Evolutionary conservation across 2,888 invertebrate genomes (phyloP).

Genomic region (Coelinius sp.): DNA sequence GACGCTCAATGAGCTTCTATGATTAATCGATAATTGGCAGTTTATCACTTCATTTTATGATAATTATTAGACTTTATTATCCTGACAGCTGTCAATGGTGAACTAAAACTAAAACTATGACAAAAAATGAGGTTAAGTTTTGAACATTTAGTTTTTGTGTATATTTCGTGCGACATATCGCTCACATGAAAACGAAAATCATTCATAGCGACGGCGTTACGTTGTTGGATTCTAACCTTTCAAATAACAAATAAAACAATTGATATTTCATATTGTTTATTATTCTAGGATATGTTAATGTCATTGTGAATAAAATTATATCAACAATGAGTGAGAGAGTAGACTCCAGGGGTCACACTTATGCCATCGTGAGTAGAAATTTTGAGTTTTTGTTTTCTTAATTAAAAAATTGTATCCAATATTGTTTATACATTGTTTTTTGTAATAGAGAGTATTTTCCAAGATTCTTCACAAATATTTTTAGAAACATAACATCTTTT

Average conservation of each 20-base stretch:
- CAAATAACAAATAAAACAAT: not conserved
- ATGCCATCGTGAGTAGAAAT: not conserved
- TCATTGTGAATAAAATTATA: not conserved
- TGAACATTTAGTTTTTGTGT: too few relatives aligned
- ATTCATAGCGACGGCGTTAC: too few relatives aligned
- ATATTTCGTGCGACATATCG: too few relatives aligned
- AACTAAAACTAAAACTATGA: not conserved
- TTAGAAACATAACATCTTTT: too few relatives aligned
- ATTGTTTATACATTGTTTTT: not conserved
- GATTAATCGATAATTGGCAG: slow-evolving; percentile 20
- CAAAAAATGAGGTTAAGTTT: slow-evolving; percentile 29
- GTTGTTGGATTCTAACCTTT: too few relatives aligned
- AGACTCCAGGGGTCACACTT: not conserved
- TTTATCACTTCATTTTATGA: slow-evolving; percentile 33
- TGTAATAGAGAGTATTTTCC: not conserved
- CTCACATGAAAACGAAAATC: too few relatives aligned
- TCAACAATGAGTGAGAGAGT: not conserved
- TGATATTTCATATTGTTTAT: not conserved
- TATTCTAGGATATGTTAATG: too few relatives aligned
- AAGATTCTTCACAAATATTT: not conserved
- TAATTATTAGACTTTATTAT: slow-evolving; percentile 6
- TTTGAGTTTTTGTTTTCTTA: not conserved
- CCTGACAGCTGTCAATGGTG: slow-evolving; percentile 37
- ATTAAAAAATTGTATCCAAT: not conserved
- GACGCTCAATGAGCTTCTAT: not conserved